Evolutionary conservation across 2,888 invertebrate species (phyloP), one percentile per base, ranked within the genome.

Genomic region (Eilema depressum): DNA sequence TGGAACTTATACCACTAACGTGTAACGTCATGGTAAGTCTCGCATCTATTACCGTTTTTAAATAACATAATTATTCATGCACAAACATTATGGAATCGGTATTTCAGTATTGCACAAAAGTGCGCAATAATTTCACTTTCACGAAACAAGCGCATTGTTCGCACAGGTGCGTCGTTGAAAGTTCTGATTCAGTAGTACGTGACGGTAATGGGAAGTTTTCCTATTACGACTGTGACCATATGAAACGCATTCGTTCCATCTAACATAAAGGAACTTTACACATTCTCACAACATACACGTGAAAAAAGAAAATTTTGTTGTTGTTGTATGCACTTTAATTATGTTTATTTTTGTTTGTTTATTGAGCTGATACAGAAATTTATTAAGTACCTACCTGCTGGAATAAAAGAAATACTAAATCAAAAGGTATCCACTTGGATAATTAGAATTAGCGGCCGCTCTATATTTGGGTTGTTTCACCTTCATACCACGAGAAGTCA

Each of bases 111-210:
- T 59, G 28, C 60, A 56, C 63, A 73, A 73, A 75, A 71, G 72
- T 63, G 68, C 72, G 70, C 66, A 71, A 80, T 68, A 73, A 65
- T 71, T 70, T 56, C 66, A 81, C 83, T 83, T 83, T 83, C 83
- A 74, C 81, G 69, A 47, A 71, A 69, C 74, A 61, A 56, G 57
- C 62, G 65, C 37, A 74, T 69, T 79, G 81, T 83, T 78, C 68
- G 71, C 73, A 71, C 78, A 80, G 71, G 74, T 80, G 81, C 76
- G 75, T 73, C 73, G 69, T 79, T 64, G 82, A 81, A 79, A 83
- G 78, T 78, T 75, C 74, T 72, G 76, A 79, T 83, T 78, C 75
- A 69, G 76, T 73, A 69, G 70, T 74, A 73, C 74, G 76, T 78
- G 78, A 72, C 73, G 70, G 71, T 74, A 69, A 74, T 65, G 70